Base-by-base conservation (phyloP, 2,888 invertebrate genomes). In the Meghimatium bilineatum region DNA sequence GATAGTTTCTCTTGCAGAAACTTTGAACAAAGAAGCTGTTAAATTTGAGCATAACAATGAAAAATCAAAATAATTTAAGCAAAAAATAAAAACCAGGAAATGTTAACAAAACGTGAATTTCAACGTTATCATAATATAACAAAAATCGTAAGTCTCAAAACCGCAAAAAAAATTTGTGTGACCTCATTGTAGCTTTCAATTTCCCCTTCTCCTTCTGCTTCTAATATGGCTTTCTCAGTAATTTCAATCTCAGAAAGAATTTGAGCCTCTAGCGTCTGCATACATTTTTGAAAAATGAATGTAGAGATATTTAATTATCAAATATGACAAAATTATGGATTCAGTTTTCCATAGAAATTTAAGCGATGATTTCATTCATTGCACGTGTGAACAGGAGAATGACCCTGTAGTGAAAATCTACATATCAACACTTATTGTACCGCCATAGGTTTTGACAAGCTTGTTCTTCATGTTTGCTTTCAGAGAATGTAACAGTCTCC, bases 191-290 rank as follows among this genome's bases (percentile, higher is more conserved):
- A 74, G 74, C 49, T 49, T 29, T 74, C 74, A n/a, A n/a, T n/a
- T n/a, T n/a, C n/a, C 5, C 29, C 63, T 44, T 71, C 71, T 1
- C 29, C 49, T 74, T 74, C 74, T 49, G 74, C 29, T 49, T 74
- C 74, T 74, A 74, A 49, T 49, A 74, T 49, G 17, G 67, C 75
- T 32, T 49, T 56, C 63, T 82, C 82, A 52, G 82, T 82, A 66
- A 56, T 38, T 32, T 66, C 76, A 49, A 82, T 82, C 34, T 82
- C 82, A 38, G 75, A 75, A 12, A 75, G 75, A 34, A 82, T 82
- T n/a, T 75, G 82, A 38, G 75, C 82, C 63, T 82, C 82, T 36
- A 82, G 34, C 17, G 38, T 75, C 82, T 82, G 76, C 56, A 29
- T 34, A 52, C 8, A 29, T 2, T 12, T 49, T 12, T 29, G 1